phyloP scores from a whole-genome alignment of 2,113 vertebrate species.

The Pelecanus crispus region DNA sequence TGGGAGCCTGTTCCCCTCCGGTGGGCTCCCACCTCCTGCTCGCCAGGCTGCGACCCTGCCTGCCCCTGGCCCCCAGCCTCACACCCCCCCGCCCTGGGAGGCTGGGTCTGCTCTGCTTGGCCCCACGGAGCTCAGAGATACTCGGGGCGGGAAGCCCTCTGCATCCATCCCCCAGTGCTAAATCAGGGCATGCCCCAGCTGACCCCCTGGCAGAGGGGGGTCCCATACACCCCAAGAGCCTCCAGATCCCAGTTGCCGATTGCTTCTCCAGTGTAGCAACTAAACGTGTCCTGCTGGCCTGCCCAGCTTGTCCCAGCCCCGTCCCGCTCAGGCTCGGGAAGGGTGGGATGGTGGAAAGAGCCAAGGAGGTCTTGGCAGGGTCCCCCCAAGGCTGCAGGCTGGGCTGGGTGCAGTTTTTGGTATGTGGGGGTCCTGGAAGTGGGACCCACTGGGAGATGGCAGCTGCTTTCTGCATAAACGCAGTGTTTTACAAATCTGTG shows the following conservation, averaged over 20 bases:
- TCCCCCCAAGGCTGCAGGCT: background rate
- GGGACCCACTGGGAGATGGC: background rate
- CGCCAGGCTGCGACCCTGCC: background rate
- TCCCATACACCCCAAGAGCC: rapidly evolving
- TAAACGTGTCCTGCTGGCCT: background rate
- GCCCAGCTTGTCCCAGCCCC: background rate
- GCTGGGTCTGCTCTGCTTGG: background rate
- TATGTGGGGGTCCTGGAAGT: rapidly evolving
- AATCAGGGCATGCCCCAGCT: background rate
- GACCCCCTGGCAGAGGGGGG: background rate
- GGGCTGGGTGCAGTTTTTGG: background rate
- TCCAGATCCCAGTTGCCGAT: background rate
- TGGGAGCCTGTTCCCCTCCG: constrained; percentile 34
- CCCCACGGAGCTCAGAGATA: background rate
- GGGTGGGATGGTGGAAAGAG: background rate
- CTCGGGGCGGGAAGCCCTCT: background rate
- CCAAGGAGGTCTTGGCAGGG: background rate
- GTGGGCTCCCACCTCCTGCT: constrained; percentile 37
- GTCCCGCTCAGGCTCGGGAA: rapidly evolving
- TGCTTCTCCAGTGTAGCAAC: background rate
- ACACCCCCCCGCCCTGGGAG: background rate
- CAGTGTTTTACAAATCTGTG: rapidly evolving
- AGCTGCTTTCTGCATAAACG: background rate
- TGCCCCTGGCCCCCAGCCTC: background rate
- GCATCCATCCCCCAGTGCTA: rapidly evolving